Evolutionary conservation across 2,113 vertebrate species (phyloP).

Genomic region (Galemys pyrenaicus): DNA sequence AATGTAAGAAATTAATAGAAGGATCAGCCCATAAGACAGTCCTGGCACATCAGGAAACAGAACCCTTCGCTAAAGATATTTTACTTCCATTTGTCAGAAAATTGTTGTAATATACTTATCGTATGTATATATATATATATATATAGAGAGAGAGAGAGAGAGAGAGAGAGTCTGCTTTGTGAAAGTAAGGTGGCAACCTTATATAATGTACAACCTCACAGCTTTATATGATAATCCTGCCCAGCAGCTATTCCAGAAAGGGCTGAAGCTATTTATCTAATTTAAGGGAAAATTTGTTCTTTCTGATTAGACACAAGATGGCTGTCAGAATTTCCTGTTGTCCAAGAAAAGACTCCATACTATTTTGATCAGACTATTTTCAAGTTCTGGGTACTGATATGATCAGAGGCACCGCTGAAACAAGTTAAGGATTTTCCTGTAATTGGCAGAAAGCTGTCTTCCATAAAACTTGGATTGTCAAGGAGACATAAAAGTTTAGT

Average conservation of each 20-base stretch:
- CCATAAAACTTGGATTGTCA: constrained; percentile 25
- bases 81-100: constrained; percentile 26
- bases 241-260: constrained; percentile 9
- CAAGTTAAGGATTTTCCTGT: constrained; percentile 44
- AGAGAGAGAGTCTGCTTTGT: neutral
- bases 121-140: neutral
- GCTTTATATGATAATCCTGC: neutral
- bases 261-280: neutral
- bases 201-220: neutral
- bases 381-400: constrained; percentile 13
- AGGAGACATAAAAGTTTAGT: constrained; percentile 55
- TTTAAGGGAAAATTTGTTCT: constrained; percentile 23
- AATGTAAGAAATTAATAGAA: constrained; percentile 30
- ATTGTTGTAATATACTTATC: constrained; percentile 15
- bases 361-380: constrained; percentile 14
- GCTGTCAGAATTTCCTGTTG: neutral
- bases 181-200: neutral
- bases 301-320: constrained; percentile 18
- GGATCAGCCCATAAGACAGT: neutral
- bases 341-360: constrained; percentile 20
- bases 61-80: constrained; percentile 27
- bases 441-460: constrained; percentile 62
- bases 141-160: neutral
- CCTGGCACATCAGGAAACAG: neutral
- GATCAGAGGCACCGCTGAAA: constrained; percentile 30